Percentiles rank a stretch among this genome's conserved stretches.
Evolutionary conservation across 2,113 vertebrate genomes (phyloP).

Genomic region (Cichladusa arquata): DNA sequence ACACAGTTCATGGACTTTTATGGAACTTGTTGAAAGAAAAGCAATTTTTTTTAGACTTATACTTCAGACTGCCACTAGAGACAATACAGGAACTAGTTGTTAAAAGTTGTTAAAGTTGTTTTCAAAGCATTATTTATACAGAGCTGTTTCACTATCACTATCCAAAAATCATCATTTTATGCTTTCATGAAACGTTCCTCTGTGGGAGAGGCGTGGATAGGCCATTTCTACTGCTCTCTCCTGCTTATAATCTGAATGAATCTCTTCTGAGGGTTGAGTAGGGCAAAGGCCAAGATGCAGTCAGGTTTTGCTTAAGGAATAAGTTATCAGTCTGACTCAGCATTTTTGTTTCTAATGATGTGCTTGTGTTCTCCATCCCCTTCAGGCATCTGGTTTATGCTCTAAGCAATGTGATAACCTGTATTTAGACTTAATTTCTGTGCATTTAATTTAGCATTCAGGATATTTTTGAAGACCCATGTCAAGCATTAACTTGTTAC

Average conservation of each 20-base stretch:
- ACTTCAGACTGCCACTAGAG: neutral
- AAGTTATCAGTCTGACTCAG: neutral
- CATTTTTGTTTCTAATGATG: neutral
- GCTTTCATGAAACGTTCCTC: accelerated
- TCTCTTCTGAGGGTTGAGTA: neutral
- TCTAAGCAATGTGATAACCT: neutral
- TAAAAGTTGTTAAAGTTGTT: neutral
- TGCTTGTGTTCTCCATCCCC: neutral
- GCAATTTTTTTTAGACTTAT: neutral
- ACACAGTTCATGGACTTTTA: neutral
- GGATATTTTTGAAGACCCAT: neutral
- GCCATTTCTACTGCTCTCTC: neutral
- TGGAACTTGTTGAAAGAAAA: neutral
- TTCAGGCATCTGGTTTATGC: neutral
- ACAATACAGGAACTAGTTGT: neutral
- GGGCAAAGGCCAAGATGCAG: neutral
- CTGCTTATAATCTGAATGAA: neutral
- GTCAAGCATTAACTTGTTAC: neutral
- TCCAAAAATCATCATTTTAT: neutral
- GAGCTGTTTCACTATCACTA: neutral
- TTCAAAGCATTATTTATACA: neutral
- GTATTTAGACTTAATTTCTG: neutral
- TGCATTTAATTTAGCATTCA: neutral
- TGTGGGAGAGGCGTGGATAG: neutral
- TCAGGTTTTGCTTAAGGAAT: neutral